Conservation (phyloP, 2,888 invertebrate species). For the Aporophyla lueneburgensis region DNA sequence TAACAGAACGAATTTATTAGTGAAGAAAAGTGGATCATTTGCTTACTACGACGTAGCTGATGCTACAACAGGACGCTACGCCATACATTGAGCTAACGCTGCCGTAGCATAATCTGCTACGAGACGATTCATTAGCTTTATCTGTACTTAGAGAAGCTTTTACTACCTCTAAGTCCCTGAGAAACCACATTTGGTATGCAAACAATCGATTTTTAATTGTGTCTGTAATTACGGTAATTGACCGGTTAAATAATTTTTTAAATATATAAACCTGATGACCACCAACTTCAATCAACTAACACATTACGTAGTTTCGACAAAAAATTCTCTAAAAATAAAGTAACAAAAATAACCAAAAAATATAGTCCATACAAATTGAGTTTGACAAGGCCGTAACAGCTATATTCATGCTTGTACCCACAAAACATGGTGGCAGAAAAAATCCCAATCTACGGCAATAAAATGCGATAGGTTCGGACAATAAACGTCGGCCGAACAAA, state of each 20-base stretch:
- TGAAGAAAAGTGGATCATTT: slow-evolving; percentile 26
- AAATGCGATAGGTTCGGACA: slow-evolving; percentile 61
- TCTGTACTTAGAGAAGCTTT: too few species aligned
- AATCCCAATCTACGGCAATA: slow-evolving; percentile 64
- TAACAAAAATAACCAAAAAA: slow-evolving; percentile 5
- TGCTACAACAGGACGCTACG: slow-evolving; percentile 37
- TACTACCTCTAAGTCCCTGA: too few species aligned
- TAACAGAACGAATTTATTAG: slow-evolving; percentile 3
- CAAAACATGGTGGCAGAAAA: slow-evolving; percentile 54
- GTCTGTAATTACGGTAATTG: too few species aligned
- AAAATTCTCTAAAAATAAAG: not conserved
- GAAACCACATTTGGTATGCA: too few species aligned
- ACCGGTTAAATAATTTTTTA: too few species aligned
- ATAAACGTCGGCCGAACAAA: slow-evolving; percentile 69
- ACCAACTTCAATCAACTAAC: not conserved
- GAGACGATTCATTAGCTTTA: slow-evolving; percentile 36
- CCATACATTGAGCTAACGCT: slow-evolving; percentile 31
- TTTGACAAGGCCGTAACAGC: slow-evolving; percentile 53
- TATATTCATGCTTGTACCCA: slow-evolving; percentile 50
- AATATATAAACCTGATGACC: too few species aligned
- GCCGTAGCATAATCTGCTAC: slow-evolving; percentile 21
- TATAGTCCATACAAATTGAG: slow-evolving; percentile 36
- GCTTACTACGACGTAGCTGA: slow-evolving; percentile 22
- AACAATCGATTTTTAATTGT: too few species aligned
- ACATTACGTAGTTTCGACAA: not conserved